phyloP scores from a whole-genome alignment of 2,113 vertebrate species.

The Cyphomyrus plagiostoma region DNA sequence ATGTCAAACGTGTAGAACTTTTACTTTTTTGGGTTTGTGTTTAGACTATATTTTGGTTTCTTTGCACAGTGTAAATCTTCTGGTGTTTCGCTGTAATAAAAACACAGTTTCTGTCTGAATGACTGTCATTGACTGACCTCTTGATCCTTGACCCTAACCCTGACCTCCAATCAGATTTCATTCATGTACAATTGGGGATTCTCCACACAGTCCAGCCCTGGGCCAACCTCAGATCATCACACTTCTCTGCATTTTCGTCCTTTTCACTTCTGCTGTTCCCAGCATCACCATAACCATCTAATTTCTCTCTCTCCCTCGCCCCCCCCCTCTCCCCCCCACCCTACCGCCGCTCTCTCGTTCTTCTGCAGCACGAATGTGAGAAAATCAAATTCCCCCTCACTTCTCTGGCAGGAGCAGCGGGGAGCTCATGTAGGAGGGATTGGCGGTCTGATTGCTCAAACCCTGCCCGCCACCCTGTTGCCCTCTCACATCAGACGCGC shows the following conservation, averaged over 20 bases:
- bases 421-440: constrained; percentile 22
- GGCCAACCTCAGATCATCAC: background rate
- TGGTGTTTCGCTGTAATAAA: background rate
- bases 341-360: background rate
- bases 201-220: background rate
- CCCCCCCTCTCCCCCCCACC: background rate
- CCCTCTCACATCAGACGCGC: background rate
- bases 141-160: background rate
- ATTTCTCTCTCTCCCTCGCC: background rate
- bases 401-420: background rate
- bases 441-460: constrained; percentile 17
- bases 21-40: background rate
- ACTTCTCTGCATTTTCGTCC: background rate
- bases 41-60: background rate
- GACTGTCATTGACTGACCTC: background rate
- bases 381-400: constrained; percentile 15
- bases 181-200: background rate
- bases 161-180: background rate
- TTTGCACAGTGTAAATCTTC: background rate
- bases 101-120: background rate
- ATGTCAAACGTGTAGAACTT: background rate
- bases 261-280: background rate
- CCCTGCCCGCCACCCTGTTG: constrained; percentile 6
- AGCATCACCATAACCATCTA: background rate
- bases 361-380: constrained; percentile 18